Conservation (phyloP, 2,113 vertebrate genomes). For the Atractosteus spatula region DNA sequence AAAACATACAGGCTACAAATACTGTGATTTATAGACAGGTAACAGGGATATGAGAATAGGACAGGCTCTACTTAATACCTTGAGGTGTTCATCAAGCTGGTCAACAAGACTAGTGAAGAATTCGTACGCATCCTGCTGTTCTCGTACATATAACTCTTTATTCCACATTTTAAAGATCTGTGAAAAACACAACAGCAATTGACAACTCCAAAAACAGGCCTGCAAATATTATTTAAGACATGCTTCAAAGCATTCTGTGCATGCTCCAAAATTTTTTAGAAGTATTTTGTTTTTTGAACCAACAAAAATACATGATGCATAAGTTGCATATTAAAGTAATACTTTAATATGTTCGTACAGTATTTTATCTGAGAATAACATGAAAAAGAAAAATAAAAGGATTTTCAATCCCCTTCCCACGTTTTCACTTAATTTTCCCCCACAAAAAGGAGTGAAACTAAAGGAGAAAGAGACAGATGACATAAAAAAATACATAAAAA, state of each 20-base stretch:
- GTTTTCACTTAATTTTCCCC: too few relatives aligned
- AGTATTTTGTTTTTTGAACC: too few relatives aligned
- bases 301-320: too few relatives aligned
- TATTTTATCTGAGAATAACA: too few relatives aligned
- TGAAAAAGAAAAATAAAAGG: too few relatives aligned
- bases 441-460: neutral
- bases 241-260: too few relatives aligned
- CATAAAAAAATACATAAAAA: neutral
- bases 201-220: neutral
- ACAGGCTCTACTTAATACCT: conserved; percentile 63
- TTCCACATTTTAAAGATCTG: conserved; percentile 99
- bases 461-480: neutral
- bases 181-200: conserved; percentile 5
- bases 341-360: too few relatives aligned
- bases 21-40: too few relatives aligned
- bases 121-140: conserved; percentile 97
- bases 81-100: conserved; percentile 96
- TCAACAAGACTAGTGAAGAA: conserved; percentile 98
- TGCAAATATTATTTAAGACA: too few relatives aligned
- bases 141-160: conserved; percentile 92
- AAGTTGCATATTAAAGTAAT: too few relatives aligned
- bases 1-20: neutral
- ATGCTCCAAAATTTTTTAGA: too few relatives aligned
- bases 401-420: too few relatives aligned
- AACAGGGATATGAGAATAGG: neutral